Evolutionary conservation across 2,888 invertebrate genomes (phyloP), one percentile per base, ranked within the genome.

Genomic region (Asteroscopus sphinx): DNA sequence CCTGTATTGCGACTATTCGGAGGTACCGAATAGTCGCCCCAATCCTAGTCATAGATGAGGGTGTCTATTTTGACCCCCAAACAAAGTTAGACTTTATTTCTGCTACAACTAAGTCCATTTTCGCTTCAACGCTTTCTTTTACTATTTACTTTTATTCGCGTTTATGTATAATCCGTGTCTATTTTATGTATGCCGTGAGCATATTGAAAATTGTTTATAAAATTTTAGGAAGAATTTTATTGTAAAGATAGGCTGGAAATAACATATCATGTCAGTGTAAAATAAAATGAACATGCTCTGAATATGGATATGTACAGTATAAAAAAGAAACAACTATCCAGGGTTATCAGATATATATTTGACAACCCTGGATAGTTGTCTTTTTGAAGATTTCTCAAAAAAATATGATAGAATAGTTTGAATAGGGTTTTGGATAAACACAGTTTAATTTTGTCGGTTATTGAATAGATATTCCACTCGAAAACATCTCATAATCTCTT

Each of bases 41-140:
- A 81, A 79, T 69, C 60, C 80, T 85, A 85, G 79, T 73, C 76
- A 81, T 90, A 89, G 88, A 83, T 62, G 76, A 89, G 86, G 85
- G 83, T 59, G 63, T 75, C 77, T 79, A 80, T 77, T 69, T 75
- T 49, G 11, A 3, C 12, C 0, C 9, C 0, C 59, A 60, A 33
- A 13, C 44, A 0, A 66, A 48, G 57, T 46, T 64, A 12, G 46
- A 69, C 76, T 49, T 17, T 77, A 72, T 63, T 2, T 0, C 9
- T 0, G 5, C 7, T 0, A 0, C 0, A 0, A 9, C 60, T 65
- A 26, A 45, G 68, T 65, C 30, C 15, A 16, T n/a, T 56, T 68
- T 65, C 3, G 2, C 16, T 4, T 3, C 0, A 6, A 0, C 8
- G 15, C 5, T 21, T 36, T 39, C 11, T 62, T 53, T 64, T 44